Base-by-base conservation (phyloP, 1,140 invertebrate genomes). In the Andrena cerasifolii region DNA sequence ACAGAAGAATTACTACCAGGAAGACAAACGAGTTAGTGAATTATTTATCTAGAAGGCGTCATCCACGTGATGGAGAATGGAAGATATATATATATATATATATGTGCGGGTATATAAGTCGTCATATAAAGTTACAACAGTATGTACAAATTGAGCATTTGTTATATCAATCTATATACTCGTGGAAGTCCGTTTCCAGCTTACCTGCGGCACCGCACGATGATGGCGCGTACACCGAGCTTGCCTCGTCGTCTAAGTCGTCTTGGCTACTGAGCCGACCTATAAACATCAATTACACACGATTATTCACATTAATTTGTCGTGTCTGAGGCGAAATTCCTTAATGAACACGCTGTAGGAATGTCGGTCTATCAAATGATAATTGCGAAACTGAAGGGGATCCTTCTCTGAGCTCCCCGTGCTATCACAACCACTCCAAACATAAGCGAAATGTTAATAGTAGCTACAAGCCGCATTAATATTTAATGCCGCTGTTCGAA, bases 211-310 rank as follows among this genome's bases (percentile, higher is more conserved):
- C 68, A 89, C 91, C 90, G 43, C 89, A 89, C 65, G 85, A 71
- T 18, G 91, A 92, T 51, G 94, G 91, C 79, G 94, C 93, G 89
- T 96, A 96, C 86, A 95, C 91, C 78, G 95, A 95, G 90, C 93
- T 94, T 87, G 94, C 92, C 80, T 97, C 97, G 85, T 97, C 95
- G 88, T 97, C 97, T 86, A 98, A 93, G 90, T 97, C 97, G 91
- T 98, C 97, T 90, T 97, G 96, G 82, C 96, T 96, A 92, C 95
- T 97, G 90, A 97, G 95, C 78, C 96, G 95, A 80, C 95, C 96
- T 96, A 78, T 16, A 85, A 84, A 61, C 16, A 73, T 54, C 14
- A 71, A 71, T 43, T 47, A 18, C 14, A 61, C 0, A 58, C 8
- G 4, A 62, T 68, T 45, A 62, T 33, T 71, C 8, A 31, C 3